phyloP scores from a whole-genome alignment of 2,113 vertebrate species.

The Pangasianodon gigas region DNA sequence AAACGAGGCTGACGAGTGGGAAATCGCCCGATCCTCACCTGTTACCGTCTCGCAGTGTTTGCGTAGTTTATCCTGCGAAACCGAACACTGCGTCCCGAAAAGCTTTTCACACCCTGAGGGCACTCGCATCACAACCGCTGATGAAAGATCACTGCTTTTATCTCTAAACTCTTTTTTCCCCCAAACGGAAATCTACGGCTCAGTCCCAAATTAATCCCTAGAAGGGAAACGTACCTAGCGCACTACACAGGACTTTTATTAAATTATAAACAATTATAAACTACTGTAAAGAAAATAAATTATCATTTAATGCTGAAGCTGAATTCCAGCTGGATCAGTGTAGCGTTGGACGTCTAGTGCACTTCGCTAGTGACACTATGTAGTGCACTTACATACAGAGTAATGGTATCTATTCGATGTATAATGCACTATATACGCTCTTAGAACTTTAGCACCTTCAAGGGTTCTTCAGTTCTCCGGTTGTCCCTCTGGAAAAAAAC shows the following conservation, averaged over 20 bases:
- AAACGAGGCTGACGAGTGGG: slow-evolving; percentile 17
- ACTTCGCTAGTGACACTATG: background rate
- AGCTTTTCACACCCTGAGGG: slow-evolving; percentile 10
- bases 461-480: background rate
- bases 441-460: background rate
- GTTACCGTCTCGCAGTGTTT: slow-evolving; percentile 39
- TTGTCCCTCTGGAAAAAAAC: background rate
- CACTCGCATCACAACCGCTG: background rate
- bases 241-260: background rate
- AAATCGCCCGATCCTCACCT: slow-evolving; percentile 23
- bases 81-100: slow-evolving; percentile 28
- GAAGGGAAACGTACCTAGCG: background rate
- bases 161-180: background rate
- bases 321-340: background rate
- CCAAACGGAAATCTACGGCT: background rate
- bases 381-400: background rate
- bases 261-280: background rate
- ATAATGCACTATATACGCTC: background rate
- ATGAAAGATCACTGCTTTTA: background rate
- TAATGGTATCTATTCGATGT: background rate
- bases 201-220: background rate
- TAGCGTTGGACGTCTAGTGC: background rate
- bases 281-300: background rate
- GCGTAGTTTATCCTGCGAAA: slow-evolving; percentile 48
- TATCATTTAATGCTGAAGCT: background rate